Conservation (phyloP, 2,113 vertebrate genomes). For the Prietella phreatophila region DNA sequence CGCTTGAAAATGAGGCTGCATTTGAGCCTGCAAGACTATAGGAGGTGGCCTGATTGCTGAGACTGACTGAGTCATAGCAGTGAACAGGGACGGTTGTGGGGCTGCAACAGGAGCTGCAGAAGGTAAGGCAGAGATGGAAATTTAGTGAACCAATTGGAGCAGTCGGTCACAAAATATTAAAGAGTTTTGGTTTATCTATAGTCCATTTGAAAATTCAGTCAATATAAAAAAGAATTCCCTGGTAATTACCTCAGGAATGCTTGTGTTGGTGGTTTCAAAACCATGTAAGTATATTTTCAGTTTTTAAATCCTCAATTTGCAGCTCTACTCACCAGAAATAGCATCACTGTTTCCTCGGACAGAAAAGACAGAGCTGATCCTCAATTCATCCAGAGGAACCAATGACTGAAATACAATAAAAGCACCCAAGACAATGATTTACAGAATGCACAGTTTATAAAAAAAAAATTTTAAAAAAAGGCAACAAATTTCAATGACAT, state of each 20-base stretch:
- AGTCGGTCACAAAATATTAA: neutral
- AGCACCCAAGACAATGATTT: neutral
- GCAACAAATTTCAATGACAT: neutral
- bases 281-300: neutral
- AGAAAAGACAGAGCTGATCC: conserved; percentile 96
- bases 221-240: neutral
- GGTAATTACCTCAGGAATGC: neutral
- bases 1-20: conserved; percentile 38
- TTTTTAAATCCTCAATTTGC: neutral
- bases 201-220: neutral
- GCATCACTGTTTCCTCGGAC: conserved; percentile 74
- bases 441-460: conserved; percentile 9
- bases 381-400: conserved; percentile 87
- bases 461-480: neutral
- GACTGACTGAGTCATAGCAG: neutral
- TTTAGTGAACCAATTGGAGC: neutral
- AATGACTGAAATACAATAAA: conserved; percentile 63
- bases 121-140: neutral
- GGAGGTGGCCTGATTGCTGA: conserved; percentile 22
- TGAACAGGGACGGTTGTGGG: conserved; percentile 18
- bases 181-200: neutral
- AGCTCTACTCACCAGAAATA: conserved; percentile 73
- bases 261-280: neutral
- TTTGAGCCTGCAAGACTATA: conserved; percentile 31
- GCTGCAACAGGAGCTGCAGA: conserved; percentile 37